Evolutionary conservation across 1,140 invertebrate genomes (phyloP), one percentile per base, ranked within the genome.

Genomic region (Orchestia grillus): DNA sequence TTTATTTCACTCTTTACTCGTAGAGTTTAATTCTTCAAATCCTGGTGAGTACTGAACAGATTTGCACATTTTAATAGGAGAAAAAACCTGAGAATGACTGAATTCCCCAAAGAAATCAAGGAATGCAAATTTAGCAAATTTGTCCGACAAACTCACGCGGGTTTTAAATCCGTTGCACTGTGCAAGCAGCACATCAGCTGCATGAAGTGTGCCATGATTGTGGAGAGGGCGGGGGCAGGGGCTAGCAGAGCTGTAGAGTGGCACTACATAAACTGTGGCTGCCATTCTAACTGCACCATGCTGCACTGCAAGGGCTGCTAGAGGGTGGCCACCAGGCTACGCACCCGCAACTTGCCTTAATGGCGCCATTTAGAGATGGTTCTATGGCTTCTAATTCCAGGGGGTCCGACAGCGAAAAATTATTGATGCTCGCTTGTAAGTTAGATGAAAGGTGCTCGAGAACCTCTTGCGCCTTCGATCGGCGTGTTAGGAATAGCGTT

Each of bases 331-430:
- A 94, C 44, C 43, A 45, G 44, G 1, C 3, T 94, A 6, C 44
- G 4, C 16, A 11, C 43, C 0, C 45, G 44, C 40, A 94, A 40
- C 88, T 91, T 91, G 11, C 41, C 41, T 8, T 91, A 91, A 91
- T 91, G 92, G 44, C 92, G 40, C 43, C 44, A 94, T 94, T 94
- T 94, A 44, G 43, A 94, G 92, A 45, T 94, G 92, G 92, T 47
- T 94, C 92, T 94, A 94, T 47, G 44, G 44, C 92, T 45, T 47
- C 92, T 94, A 94, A 94, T 94, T 45, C 44, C 36, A 44, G 92
- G 44, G 43, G 44, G 44, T 94, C 44, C 41, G 44, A 40, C 44
- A 6, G 41, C 43, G 3, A 40, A 45, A 94, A 94, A 44, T 94
- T 94, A 94, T 94, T 94, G 92, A 45, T 44, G 41, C 15, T 6